These are phyloP conservation scores for Allacma fusca DNA, from an alignment of 2,888 invertebrate genomes.

Conservation along the genomic window DNA sequence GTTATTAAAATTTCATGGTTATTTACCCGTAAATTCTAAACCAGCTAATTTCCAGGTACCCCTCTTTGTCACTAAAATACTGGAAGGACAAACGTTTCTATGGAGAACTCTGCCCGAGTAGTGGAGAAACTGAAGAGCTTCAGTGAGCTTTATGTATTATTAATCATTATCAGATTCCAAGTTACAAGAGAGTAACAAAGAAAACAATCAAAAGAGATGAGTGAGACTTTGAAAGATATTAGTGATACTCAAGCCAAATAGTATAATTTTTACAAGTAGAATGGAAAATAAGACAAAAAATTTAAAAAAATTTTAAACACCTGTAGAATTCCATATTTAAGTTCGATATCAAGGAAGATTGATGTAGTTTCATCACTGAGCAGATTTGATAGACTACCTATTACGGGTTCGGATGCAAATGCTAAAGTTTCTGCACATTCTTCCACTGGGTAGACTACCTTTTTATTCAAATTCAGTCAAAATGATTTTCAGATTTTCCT, in stretches of 20 bases:
- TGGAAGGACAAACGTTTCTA: conserved; percentile 92
- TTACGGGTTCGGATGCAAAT: conserved; percentile 91
- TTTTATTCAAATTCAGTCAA: conserved; percentile 59
- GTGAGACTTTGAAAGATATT: too few relatives aligned
- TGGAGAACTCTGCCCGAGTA: conserved; percentile 87
- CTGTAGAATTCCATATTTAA: conserved; percentile 92
- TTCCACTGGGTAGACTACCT: conserved; percentile 77
- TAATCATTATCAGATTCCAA: too few relatives aligned
- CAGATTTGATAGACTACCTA: conserved; percentile 88
- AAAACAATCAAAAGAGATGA: too few relatives aligned
- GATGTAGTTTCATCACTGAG: conserved; percentile 64
- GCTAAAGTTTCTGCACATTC: conserved; percentile 88
- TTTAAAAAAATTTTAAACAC: conserved; percentile 66
- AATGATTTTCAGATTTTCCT: background rate
- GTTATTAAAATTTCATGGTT: background rate
- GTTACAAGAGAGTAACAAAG: too few relatives aligned
- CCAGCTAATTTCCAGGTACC: conserved; percentile 97
- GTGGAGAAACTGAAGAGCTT: conserved; percentile 92
- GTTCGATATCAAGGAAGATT: conserved; percentile 85
- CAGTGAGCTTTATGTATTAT: conserved; percentile 77
- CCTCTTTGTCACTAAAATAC: conserved; percentile 87
- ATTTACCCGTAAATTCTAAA: conserved; percentile 87
- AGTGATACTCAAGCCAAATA: too few relatives aligned
- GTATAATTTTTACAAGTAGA: background rate
- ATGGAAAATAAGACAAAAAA: background rate